These are phyloP conservation scores for Cephus rjabovi DNA, from an alignment of 2,888 invertebrate genomes.

Conservation along the genomic window DNA sequence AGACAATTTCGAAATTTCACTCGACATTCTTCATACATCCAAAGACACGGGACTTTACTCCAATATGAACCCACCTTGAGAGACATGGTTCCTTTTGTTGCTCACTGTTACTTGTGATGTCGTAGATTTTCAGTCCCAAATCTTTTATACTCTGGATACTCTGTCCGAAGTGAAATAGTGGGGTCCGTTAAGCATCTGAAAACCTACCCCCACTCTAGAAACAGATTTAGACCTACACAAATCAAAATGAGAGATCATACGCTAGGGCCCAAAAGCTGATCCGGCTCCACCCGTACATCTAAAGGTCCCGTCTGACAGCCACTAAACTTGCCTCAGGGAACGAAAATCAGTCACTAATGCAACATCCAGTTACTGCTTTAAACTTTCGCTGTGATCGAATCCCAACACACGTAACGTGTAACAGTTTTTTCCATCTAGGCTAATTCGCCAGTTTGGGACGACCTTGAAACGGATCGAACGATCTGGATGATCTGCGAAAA, in stretches of 20 bases:
- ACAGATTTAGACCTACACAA: no score
- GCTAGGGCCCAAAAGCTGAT: no score
- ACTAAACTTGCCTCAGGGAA: no score
- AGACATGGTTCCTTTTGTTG: no score
- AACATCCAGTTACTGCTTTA: neutral
- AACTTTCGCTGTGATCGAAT: constrained; percentile 4
- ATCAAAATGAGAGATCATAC: no score
- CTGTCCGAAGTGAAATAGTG: neutral
- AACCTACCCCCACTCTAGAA: neutral
- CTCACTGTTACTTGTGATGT: neutral
- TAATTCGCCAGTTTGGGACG: neutral
- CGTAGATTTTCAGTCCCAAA: neutral
- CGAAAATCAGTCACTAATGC: no score
- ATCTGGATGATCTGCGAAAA: neutral
- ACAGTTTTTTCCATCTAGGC: neutral
- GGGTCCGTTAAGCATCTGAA: neutral
- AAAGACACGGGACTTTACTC: no score
- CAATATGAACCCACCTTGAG: no score
- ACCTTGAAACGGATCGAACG: neutral
- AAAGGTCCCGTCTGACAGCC: no score
- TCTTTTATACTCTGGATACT: neutral
- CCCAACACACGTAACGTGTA: neutral
- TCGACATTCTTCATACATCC: no score
- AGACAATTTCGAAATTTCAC: no score
- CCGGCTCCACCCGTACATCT: no score